phyloP scores from a whole-genome alignment of 2,888 invertebrate species.

The Melanostoma mellinum region DNA sequence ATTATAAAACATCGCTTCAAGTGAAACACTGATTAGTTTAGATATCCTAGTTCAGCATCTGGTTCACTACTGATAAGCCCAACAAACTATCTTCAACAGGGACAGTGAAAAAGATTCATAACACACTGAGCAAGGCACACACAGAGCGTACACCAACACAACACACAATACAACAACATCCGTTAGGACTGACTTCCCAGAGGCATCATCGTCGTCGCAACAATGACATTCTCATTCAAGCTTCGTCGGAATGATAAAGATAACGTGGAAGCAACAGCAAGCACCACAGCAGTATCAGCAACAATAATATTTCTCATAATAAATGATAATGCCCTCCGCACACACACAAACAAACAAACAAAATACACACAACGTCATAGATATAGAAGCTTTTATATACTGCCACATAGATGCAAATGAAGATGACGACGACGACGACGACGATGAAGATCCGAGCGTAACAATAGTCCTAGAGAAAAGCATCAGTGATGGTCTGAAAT shows the following conservation, averaged over 20 bases:
- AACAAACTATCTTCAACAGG: constrained; percentile 52
- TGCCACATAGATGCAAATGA: constrained; percentile 57
- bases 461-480: constrained; percentile 58
- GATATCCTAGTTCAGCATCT: constrained; percentile 65
- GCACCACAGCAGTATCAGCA: constrained; percentile 62
- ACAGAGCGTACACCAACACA: constrained; percentile 5
- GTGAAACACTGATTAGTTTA: constrained; percentile 46
- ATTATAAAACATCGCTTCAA: constrained; percentile 19
- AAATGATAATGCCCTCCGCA: constrained; percentile 61
- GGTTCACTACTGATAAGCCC: constrained; percentile 63
- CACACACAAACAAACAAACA: constrained; percentile 15
- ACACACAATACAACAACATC: constrained; percentile 49
- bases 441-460: constrained; percentile 29
- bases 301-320: constrained; percentile 70
- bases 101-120: constrained; percentile 32
- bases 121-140: constrained; percentile 1
- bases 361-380: background rate
- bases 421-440: constrained; percentile 39
- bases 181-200: constrained; percentile 66
- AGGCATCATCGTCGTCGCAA: constrained; percentile 60
- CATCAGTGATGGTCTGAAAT: constrained; percentile 29
- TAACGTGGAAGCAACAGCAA: constrained; percentile 68
- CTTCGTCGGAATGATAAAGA: constrained; percentile 66
- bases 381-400: constrained; percentile 3
- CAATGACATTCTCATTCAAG: constrained; percentile 68